Evolutionary conservation across 2,113 vertebrate species (phyloP).

Genomic region (Lampris megalopsis): DNA sequence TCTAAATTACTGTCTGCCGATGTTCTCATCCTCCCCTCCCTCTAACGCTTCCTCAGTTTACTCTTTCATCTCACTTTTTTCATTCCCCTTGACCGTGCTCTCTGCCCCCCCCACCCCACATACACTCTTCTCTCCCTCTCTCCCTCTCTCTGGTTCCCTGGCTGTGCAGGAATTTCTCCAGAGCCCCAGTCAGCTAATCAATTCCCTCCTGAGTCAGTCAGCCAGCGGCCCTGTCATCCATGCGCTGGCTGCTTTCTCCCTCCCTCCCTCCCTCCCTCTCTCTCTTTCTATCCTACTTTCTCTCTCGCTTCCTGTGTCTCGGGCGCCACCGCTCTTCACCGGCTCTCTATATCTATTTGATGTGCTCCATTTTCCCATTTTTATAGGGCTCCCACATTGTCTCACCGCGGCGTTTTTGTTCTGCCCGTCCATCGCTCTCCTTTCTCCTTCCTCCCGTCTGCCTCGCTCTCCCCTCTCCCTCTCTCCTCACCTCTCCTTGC

Average conservation of each 20-base stretch:
- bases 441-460: background rate
- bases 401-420: background rate
- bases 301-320: background rate
- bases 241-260: background rate
- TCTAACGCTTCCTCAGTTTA: conserved; percentile 24
- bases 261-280: conserved; percentile 2
- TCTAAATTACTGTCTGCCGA: conserved; percentile 55
- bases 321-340: background rate
- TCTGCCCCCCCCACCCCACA: conserved; percentile 3
- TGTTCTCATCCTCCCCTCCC: conserved; percentile 36
- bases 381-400: background rate
- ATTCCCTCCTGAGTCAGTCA: conserved; percentile 64
- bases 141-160: conserved; percentile 31
- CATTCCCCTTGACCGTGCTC: conserved; percentile 10
- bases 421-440: background rate
- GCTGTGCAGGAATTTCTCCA: conserved; percentile 58
- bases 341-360: conserved; percentile 35
- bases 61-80: conserved; percentile 60
- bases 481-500: conserved; percentile 30
- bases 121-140: conserved; percentile 18
- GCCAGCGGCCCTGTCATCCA: conserved; percentile 6
- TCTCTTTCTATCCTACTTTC: conserved; percentile 8
- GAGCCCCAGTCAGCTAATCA: conserved; percentile 67
- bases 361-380: conserved; percentile 37
- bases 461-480: background rate